Percentiles rank a stretch among this genome's conserved stretches.
These are phyloP conservation scores for Vanessa atalanta DNA, from an alignment of 1,140 invertebrate genomes.

Conservation along the genomic window DNA sequence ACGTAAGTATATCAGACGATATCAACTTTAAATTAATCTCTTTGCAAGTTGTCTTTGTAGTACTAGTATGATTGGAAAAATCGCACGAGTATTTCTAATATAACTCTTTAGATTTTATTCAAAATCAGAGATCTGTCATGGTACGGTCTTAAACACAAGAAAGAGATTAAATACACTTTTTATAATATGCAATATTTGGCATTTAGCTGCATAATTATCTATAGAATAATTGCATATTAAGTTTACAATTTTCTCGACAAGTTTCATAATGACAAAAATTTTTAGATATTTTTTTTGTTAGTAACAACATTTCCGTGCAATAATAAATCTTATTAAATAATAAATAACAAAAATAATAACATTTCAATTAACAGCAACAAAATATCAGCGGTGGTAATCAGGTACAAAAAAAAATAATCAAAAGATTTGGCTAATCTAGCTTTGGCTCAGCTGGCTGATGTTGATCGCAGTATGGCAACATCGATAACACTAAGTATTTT, in stretches of 20 bases:
- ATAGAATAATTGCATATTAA: neutral
- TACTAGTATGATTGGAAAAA: too few relatives aligned
- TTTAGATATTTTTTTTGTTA: neutral
- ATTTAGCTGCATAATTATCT: constrained; percentile 12
- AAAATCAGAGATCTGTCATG: neutral
- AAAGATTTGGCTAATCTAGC: constrained; percentile 47
- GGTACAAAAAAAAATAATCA: constrained; percentile 47
- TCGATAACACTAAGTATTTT: too few relatives aligned
- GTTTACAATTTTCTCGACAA: neutral
- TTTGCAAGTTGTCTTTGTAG: too few relatives aligned
- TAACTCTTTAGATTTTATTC: too few relatives aligned
- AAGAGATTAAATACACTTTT: neutral
- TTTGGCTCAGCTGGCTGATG: constrained; percentile 26
- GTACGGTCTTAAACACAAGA: neutral
- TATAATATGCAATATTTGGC: constrained; percentile 33
- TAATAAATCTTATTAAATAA: neutral
- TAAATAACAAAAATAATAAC: constrained; percentile 37
- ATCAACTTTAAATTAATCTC: too few relatives aligned
- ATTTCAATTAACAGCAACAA: constrained; percentile 49
- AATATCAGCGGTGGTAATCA: constrained; percentile 50
- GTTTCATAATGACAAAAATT: neutral
- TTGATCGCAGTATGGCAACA: too few relatives aligned
- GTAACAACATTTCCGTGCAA: neutral
- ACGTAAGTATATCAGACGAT: too few relatives aligned
- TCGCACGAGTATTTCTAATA: too few relatives aligned